Evolutionary conservation across 2,113 vertebrate species (phyloP).

Genomic region (Rynchops niger): DNA sequence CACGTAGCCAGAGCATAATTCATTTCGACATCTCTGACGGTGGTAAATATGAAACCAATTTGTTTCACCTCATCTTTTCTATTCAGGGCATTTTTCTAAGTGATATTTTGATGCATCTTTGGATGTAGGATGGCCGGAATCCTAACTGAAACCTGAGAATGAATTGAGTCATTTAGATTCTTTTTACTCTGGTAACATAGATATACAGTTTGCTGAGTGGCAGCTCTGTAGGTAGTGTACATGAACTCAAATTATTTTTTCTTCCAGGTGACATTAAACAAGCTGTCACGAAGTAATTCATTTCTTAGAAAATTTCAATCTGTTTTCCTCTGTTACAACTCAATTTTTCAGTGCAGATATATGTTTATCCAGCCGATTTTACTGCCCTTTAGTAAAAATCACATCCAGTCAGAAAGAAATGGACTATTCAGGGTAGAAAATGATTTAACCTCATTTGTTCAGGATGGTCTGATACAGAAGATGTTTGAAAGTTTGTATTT

Average conservation of each 20-base stretch:
- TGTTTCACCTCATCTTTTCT: slow-evolving; percentile 66
- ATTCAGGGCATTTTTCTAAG: slow-evolving; percentile 2
- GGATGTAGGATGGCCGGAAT: slow-evolving; percentile 36
- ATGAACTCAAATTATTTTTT: neutral
- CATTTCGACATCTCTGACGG: slow-evolving; percentile 14
- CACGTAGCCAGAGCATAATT: slow-evolving; percentile 20
- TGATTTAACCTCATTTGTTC: neutral
- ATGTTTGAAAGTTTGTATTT: slow-evolving; percentile 32
- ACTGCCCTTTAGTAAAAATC: neutral
- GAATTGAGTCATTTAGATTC: neutral
- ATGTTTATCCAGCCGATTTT: neutral
- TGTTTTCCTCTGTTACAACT: neutral
- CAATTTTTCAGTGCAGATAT: neutral
- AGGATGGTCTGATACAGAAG: neutral
- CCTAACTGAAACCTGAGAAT: slow-evolving; percentile 62
- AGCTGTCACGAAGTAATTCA: neutral
- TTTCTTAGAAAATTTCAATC: neutral
- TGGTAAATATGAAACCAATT: slow-evolving; percentile 70
- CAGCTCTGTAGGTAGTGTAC: neutral
- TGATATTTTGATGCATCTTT: slow-evolving; percentile 62
- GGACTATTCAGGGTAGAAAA: neutral
- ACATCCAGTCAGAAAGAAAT: neutral
- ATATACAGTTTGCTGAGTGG: neutral
- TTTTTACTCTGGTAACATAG: neutral
- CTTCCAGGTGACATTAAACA: slow-evolving; percentile 21